Evolutionary conservation across 2,113 vertebrate species (phyloP), one percentile per base, ranked within the genome.

Genomic region (Tragelaphus imberbis): DNA sequence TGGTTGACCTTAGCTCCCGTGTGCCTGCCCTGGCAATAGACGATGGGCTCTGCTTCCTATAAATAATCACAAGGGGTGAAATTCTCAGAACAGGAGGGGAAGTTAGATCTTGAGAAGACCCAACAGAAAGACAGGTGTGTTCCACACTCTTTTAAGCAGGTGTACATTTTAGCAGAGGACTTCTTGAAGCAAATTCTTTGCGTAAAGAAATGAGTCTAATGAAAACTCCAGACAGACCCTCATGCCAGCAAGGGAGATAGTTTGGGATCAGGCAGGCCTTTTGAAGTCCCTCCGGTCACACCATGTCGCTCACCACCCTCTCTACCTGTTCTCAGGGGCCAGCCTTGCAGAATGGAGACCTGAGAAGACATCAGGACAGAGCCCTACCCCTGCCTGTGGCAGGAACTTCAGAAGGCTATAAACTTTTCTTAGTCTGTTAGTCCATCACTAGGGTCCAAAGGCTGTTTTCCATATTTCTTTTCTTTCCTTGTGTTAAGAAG

Each of bases 41-140:
- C 58, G 63, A 61, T 7, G 28, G 68, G 44, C 68, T 61, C 61
- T 33, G 17, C 65, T 93, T 97, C 86, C 92, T 93, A 81, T 33
- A 77, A 84, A 84, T 85, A 81, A 51, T 89, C 19, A 23, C 53
- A 47, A 87, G 21, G 51, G 79, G 89, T 86, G 44, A 16, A 44
- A n/a, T 85, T 93, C 77, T 96, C 59, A 71, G 90, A 93, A 82
- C 40, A 84, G 55, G 49, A 95, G 96, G 49, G 93, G 84, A 95
- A 87, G 75, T 56, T 71, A 51, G 56, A 82, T 28, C 53, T n/a
- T 91, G 40, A 89, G 8, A 77, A 84, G n/a, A 87, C 23, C 44
- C 55, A 68, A 85, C 12, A 55, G 63, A 88, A 85, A 63, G 63
- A 55, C 25, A 58, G 59, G 49, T 16, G 23, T 49, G 86, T 30